Conservation (phyloP, 2,113 vertebrate species). For the Muntiacus reevesi region DNA sequence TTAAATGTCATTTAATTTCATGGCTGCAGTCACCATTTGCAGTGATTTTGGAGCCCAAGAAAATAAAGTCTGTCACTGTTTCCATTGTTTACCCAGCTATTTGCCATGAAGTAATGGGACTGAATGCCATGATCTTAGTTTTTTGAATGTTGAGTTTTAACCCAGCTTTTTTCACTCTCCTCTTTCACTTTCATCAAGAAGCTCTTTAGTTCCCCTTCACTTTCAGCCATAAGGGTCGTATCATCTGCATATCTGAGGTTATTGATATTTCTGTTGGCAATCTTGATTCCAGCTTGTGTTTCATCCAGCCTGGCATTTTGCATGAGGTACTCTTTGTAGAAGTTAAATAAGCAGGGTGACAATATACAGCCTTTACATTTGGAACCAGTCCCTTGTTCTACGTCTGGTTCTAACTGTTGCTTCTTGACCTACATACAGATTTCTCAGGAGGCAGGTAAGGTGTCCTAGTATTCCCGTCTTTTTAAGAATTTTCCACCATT, state of each 20-base stretch:
- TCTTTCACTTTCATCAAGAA: neutral
- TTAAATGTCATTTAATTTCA: accelerated
- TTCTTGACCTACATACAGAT: neutral
- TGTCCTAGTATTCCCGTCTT: neutral
- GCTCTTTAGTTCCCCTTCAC: neutral
- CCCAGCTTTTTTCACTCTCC: neutral
- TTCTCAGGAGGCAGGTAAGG: neutral
- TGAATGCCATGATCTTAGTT: neutral
- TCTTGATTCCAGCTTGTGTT: neutral
- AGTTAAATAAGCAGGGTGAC: neutral
- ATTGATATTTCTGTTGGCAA: neutral
- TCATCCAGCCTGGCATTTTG: neutral
- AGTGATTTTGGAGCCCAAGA: neutral
- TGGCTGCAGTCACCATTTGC: neutral
- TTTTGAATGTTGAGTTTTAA: neutral
- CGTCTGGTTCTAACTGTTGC: neutral
- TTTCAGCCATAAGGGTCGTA: neutral
- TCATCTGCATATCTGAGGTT: neutral
- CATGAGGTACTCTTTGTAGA: neutral
- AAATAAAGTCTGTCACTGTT: neutral
- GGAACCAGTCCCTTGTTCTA: neutral
- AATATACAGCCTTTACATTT: neutral
- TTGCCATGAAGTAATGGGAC: neutral
- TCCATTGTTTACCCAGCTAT: neutral
- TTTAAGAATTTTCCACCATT: neutral